These are phyloP conservation scores for Cyprinodon variegatus DNA, from an alignment of 2,113 vertebrate species.

Conservation along the genomic window DNA sequence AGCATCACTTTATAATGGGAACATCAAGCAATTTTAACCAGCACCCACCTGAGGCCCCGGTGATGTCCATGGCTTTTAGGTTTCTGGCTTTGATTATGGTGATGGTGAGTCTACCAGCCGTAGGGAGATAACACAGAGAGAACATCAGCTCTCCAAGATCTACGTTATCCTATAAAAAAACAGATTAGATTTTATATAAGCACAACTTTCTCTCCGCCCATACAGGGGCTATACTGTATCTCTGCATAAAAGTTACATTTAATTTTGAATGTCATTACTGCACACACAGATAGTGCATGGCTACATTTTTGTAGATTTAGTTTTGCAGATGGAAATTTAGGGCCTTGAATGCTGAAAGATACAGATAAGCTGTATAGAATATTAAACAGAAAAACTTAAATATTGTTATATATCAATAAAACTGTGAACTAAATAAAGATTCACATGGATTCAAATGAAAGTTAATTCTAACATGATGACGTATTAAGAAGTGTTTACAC, in stretches of 20 bases:
- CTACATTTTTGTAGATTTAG: background rate
- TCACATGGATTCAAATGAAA: slow-evolving; percentile 3
- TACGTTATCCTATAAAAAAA: slow-evolving; percentile 88
- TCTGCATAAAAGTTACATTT: background rate
- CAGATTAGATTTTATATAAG: background rate
- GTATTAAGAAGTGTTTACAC: slow-evolving; percentile 6
- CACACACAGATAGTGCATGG: background rate
- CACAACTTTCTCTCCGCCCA: background rate
- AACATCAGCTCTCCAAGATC: slow-evolving; percentile 99
- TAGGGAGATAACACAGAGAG: slow-evolving; percentile 98
- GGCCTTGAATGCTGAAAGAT: background rate
- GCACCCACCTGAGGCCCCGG: slow-evolving; percentile 88
- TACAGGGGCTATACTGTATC: no score
- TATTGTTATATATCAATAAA: background rate
- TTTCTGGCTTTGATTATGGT: slow-evolving; percentile 99
- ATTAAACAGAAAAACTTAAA: background rate
- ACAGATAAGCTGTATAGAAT: background rate
- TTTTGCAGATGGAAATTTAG: background rate
- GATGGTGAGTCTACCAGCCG: slow-evolving; percentile 95
- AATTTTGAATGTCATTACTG: background rate
- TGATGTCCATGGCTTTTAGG: slow-evolving; percentile 99
- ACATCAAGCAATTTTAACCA: background rate
- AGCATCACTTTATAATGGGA: no score
- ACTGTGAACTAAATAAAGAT: background rate
- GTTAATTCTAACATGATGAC: background rate